These are phyloP conservation scores for Atherix ibis DNA, from an alignment of 2,888 invertebrate species.

Conservation along the genomic window DNA sequence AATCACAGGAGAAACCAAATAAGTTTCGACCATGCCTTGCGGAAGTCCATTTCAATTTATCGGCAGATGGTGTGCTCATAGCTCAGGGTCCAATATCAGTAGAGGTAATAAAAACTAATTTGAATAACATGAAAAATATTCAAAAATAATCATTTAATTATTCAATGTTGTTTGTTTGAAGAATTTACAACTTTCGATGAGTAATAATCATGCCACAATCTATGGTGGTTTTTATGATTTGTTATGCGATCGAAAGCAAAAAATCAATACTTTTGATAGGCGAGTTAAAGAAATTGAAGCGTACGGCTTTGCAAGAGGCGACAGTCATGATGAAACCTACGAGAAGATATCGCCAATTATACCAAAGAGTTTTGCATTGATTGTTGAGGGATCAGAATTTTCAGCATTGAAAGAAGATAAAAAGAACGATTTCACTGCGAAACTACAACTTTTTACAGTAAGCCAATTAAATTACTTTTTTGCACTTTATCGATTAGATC, in stretches of 20 bases:
- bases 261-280: too few species aligned
- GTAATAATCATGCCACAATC: conserved; percentile 34
- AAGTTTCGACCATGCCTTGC: conserved; percentile 50
- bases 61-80: conserved; percentile 59
- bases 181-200: conserved; percentile 33
- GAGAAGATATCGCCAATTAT: conserved; percentile 57
- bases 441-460: conserved; percentile 47
- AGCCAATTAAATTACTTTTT: too few species aligned
- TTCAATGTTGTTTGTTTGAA: conserved; percentile 12
- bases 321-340: conserved; percentile 35
- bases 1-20: conserved; percentile 28
- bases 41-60: conserved; percentile 55
- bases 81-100: conserved; percentile 74
- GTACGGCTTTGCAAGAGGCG: too few species aligned
- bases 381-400: conserved; percentile 54
- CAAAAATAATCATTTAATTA: conserved; percentile 3
- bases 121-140: conserved; percentile 2
- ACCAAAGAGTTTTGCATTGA: conserved; percentile 66
- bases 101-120: too few species aligned
- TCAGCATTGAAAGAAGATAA: conserved; percentile 52
- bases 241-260: conserved; percentile 28
- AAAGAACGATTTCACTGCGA: conserved; percentile 53
- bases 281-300: too few species aligned
- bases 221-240: conserved; percentile 36
- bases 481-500: too few species aligned